These are phyloP conservation scores for Hyles lineata DNA, from an alignment of 2,888 invertebrate genomes.

Conservation along the genomic window DNA sequence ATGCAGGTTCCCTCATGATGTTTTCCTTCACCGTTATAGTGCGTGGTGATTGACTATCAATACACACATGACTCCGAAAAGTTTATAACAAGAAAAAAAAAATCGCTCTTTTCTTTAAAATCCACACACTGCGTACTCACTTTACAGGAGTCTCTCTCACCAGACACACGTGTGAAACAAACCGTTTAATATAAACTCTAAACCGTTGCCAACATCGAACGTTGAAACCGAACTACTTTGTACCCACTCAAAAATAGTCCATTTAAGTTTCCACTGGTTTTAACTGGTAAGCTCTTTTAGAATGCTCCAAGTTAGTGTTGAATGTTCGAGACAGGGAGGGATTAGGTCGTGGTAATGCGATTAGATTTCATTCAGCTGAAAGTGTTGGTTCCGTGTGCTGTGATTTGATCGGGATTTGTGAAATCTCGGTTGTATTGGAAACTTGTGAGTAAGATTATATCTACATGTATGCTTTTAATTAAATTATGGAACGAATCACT, in stretches of 20 bases:
- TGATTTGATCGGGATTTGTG: background rate
- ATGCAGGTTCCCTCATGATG: too few species aligned
- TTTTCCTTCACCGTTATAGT: too few species aligned
- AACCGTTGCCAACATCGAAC: constrained; percentile 32
- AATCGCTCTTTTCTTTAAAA: background rate
- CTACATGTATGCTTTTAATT: too few species aligned
- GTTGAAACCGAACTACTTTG: constrained; percentile 39
- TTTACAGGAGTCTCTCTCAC: background rate
- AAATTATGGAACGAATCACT: too few species aligned
- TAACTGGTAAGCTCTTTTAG: constrained; percentile 37
- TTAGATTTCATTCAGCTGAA: constrained; percentile 16
- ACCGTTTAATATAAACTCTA: constrained; percentile 27
- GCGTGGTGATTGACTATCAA: too few species aligned
- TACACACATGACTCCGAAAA: too few species aligned
- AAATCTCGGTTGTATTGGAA: background rate
- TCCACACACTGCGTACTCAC: background rate
- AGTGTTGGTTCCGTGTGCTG: background rate
- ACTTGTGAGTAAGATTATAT: background rate
- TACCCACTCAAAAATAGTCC: constrained; percentile 42
- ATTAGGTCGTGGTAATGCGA: constrained; percentile 10
- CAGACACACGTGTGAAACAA: background rate
- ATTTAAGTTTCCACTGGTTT: constrained; percentile 43
- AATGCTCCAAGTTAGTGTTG: constrained; percentile 26
- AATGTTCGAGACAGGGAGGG: constrained; percentile 5
- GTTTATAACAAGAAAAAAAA: too few species aligned